Conservation (phyloP, 2,888 invertebrate genomes). For the Beris morrisii region DNA sequence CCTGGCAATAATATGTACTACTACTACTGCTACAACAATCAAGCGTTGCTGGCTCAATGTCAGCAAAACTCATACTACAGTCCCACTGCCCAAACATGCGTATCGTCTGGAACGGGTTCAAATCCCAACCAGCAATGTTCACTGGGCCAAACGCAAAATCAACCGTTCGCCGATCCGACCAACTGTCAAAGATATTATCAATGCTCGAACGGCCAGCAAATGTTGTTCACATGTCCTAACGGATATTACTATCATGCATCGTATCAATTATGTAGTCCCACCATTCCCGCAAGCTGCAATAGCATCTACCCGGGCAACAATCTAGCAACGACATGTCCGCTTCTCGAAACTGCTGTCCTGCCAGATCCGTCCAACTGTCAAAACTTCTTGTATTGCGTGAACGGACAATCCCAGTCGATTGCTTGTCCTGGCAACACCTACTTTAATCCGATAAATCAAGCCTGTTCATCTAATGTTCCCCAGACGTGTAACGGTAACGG, state of each 20-base stretch:
- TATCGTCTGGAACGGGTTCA: too few species aligned
- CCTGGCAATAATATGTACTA: conserved; percentile 5
- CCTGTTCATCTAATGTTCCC: conserved; percentile 7
- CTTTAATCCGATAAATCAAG: conserved; percentile 4
- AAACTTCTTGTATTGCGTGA: conserved; percentile 3
- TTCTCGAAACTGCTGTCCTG: neutral
- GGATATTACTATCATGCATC: conserved; percentile 52
- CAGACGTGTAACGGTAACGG: neutral
- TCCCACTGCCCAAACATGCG: neutral
- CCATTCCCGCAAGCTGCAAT: too few species aligned
- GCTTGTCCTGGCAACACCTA: conserved; percentile 2
- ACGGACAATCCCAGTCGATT: neutral
- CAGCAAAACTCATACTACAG: neutral
- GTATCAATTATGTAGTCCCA: conserved; percentile 49
- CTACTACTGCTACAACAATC: conserved; percentile 20
- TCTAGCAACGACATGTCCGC: neutral
- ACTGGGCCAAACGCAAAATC: conserved; percentile 5
- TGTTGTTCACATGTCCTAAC: conserved; percentile 49
- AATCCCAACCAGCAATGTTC: too few species aligned
- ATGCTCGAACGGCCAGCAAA: conserved; percentile 45
- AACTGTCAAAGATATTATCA: conserved; percentile 50
- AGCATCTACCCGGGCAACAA: too few species aligned
- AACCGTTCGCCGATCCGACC: conserved; percentile 37
- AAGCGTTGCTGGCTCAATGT: conserved; percentile 18
- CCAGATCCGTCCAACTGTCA: conserved; percentile 6